A percentile compares a stretch with the other conserved stretches of the same genome.
phyloP scores from a whole-genome alignment of 1,140 invertebrate species.

The Aphaenogaster rudis region DNA sequence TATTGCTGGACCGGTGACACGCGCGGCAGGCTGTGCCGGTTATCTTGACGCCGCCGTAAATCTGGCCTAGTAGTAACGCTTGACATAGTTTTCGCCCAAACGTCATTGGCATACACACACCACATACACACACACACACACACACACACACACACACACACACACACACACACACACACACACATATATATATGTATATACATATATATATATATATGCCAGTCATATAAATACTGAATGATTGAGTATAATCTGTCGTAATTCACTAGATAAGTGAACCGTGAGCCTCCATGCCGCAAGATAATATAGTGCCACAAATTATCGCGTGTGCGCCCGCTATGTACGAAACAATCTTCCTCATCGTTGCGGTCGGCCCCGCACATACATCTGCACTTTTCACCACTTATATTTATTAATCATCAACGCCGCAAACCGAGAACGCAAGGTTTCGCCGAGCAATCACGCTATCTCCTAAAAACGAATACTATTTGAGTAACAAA shows the following conservation, averaged over 20 bases:
- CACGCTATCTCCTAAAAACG: neutral
- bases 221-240: slow-evolving; percentile 21
- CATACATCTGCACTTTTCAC: neutral
- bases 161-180: no score
- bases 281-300: slow-evolving; percentile 9
- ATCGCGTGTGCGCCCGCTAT: neutral
- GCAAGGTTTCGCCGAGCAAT: neutral
- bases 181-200: no score
- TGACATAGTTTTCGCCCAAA: slow-evolving; percentile 57
- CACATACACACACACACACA: no score
- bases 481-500: neutral
- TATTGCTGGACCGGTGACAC: slow-evolving; percentile 57
- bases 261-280: slow-evolving; percentile 48
- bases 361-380: neutral
- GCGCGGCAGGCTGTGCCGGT: slow-evolving; percentile 38
- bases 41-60: slow-evolving; percentile 70
- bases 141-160: no score
- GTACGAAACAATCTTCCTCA: slow-evolving; percentile 30
- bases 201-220: neutral
- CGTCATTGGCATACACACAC: neutral
- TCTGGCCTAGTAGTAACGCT: slow-evolving; percentile 60
- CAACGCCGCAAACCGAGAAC: neutral
- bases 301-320: slow-evolving; percentile 47
- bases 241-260: slow-evolving; percentile 41
- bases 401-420: slow-evolving; percentile 31